A percentile compares a stretch with the other conserved stretches of the same genome.
Evolutionary conservation across 1,140 invertebrate genomes (phyloP).

Genomic region (Idris sp.): DNA sequence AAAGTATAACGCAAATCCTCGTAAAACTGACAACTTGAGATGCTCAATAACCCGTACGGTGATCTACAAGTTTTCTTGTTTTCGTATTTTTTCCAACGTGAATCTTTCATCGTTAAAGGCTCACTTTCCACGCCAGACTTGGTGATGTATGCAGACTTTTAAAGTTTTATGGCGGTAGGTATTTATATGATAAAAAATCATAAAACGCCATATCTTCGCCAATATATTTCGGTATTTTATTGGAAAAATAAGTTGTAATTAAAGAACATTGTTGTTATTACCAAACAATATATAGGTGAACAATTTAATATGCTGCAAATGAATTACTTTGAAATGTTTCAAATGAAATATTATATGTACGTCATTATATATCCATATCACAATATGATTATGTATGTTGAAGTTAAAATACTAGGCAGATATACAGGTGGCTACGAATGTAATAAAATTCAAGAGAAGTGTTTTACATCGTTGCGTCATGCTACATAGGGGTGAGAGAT

Average conservation of each 20-base stretch:
- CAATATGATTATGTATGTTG: constrained; percentile 38
- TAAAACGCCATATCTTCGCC: constrained; percentile 35
- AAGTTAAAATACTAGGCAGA: constrained; percentile 42
- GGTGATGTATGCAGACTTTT: constrained; percentile 49
- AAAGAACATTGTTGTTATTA: too few species aligned
- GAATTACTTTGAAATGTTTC: constrained; percentile 8
- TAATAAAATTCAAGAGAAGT: constrained; percentile 76
- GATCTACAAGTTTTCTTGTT: constrained; percentile 62
- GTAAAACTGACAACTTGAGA: constrained; percentile 68
- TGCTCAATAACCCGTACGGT: constrained; percentile 69
- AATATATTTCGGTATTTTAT: too few species aligned
- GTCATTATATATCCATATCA: constrained; percentile 32
- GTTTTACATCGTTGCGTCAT: constrained; percentile 71
- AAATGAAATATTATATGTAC: constrained; percentile 8
- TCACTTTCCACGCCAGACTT: constrained; percentile 53
- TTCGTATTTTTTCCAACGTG: constrained; percentile 54
- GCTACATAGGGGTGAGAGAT: constrained; percentile 51
- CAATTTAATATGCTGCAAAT: too few species aligned
- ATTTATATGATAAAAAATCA: constrained; percentile 57
- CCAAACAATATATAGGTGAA: too few species aligned
- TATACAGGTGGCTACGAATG: constrained; percentile 52
- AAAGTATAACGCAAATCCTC: constrained; percentile 68
- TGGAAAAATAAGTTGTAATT: too few species aligned
- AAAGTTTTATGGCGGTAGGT: constrained; percentile 39
- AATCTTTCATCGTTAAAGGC: constrained; percentile 63